phyloP scores from a whole-genome alignment of 2,113 vertebrate species.

The Amblyopsis rosae region DNA sequence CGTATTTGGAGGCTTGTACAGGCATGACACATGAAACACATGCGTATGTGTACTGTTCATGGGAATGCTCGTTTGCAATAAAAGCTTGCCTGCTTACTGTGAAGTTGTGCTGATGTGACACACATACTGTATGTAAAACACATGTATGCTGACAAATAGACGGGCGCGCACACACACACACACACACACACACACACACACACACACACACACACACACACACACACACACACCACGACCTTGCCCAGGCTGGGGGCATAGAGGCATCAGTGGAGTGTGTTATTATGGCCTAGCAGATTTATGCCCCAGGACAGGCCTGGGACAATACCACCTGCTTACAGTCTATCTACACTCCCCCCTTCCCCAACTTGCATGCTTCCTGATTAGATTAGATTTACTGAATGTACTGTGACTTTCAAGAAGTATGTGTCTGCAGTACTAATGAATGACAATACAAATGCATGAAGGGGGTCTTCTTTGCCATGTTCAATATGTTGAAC shows the following conservation, averaged over 20 bases:
- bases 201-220: slow-evolving; percentile 1
- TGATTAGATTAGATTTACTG: neutral
- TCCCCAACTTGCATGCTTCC: too few relatives aligned
- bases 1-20: neutral
- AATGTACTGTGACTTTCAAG: neutral
- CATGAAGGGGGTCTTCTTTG: neutral
- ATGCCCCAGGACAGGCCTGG: slow-evolving; percentile 13
- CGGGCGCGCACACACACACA: neutral
- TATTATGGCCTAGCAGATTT: slow-evolving; percentile 24
- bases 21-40: neutral
- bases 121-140: neutral
- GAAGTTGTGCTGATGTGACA: slow-evolving; percentile 1
- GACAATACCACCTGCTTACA: neutral
- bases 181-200: slow-evolving; percentile 3
- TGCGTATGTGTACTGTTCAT: neutral
- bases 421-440: neutral
- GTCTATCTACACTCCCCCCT: neutral
- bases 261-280: slow-evolving; percentile 24
- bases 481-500: too few relatives aligned
- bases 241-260: slow-evolving; percentile 26
- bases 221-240: slow-evolving; percentile 5
- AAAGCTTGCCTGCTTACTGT: slow-evolving; percentile 2
- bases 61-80: slow-evolving; percentile 1
- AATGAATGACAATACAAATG: neutral
- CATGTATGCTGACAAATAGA: slow-evolving; percentile 2